Base-by-base conservation (phyloP, 2,113 vertebrate genomes). In the Ictidomys tridecemlineatus region DNA sequence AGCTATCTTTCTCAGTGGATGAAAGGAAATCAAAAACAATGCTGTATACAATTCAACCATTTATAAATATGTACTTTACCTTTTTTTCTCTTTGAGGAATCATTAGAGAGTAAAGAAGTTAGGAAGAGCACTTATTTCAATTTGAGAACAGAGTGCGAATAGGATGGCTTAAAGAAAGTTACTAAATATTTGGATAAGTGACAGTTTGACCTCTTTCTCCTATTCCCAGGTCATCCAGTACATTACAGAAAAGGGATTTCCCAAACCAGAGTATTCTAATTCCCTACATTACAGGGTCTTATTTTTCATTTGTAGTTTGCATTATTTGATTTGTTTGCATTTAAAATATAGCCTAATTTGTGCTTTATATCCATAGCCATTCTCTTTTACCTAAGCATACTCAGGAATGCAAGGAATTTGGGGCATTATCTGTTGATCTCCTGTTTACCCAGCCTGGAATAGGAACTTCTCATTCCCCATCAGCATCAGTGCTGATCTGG, bases 391-490 rank as follows among this genome's bases (percentile, higher is more conserved):
- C 96, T 58, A 86, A 98, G 93, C 97, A 32, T 97, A 72, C 82
- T 91, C 85, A 98, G 97, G 4, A 53, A 97, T n/a, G 17, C 37
- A 39, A 61, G 63, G 53, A 48, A 32, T 1, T 34, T 14, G 20
- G 11, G 24, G 2, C 13, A 61, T 28, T 45, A 22, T 63, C 3
- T 45, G 8, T n/a, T 95, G 18, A 0, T 61, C 34, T 85, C 95
- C 22, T 76, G 16, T 89, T 94, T 63, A 61, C 89, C 48, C 97
- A 99, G 98, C n/a, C 95, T 48, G 92, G 93, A 95, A 72, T 14
- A 98, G 98, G 51, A 97, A 7, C 0, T 98, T 99, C 85, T 97
- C 98, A 1, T 98, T 99, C 30, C 96, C 95, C 4, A 20, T 99
- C 65, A 28, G 30, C 13, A 91, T 99, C 91, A 92, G 74, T 3